Evolutionary conservation across 2,113 vertebrate genomes (phyloP).

Genomic region (human (Homo sapiens)): GRCh38 chrX:109040001-109040500

Average conservation of each 20-base stretch:
- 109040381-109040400: constrained; percentile 69
- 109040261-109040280: constrained; percentile 3
- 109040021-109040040: not conserved
- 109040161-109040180: not conserved
- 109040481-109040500: constrained; percentile 21
- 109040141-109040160: not conserved
- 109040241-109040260: constrained; percentile 46
- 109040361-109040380: constrained; percentile 69
- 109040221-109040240: not conserved
- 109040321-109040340: not conserved
- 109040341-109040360: constrained; percentile 14
- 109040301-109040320: constrained; percentile 57
- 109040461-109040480: constrained; percentile 49
- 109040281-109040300: constrained; percentile 42
- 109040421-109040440: constrained; percentile 45
- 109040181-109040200: constrained; percentile 46
- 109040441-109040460: constrained; percentile 48
- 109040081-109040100: not conserved
- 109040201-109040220: constrained; percentile 56
- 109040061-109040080: not conserved
- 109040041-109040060: constrained; percentile 14
- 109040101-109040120: constrained; percentile 57
- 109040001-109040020: not conserved
- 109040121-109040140: constrained; percentile 30
- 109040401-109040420: constrained; percentile 50